Base-by-base conservation (phyloP, 2,888 invertebrate species). In the Scaptodrosophila latifasciaeformis region DNA sequence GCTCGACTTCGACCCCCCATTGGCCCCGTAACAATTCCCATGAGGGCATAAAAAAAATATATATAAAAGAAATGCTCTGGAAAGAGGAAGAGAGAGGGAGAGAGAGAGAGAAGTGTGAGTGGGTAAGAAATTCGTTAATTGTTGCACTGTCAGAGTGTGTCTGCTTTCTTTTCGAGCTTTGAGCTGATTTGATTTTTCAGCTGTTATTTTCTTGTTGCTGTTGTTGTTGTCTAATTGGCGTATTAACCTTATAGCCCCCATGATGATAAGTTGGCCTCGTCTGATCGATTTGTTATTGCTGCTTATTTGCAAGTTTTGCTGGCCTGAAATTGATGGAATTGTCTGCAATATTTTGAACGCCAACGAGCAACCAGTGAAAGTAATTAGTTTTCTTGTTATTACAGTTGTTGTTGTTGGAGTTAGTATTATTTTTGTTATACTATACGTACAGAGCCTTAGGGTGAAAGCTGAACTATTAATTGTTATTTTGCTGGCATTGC, bases 391-490 rank as follows among this genome's bases (percentile, higher is more conserved):
- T 42, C n/a, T n/a, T n/a, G n/a, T n/a, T n/a, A n/a, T n/a, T n/a
- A n/a, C n/a, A n/a, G 42, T 58, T 60, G 19, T 18, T 40, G 12
- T 21, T 19, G 19, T 35, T 47, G 37, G 2, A 13, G 47, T 10
- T 47, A 18, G 27, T 12, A 35, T 21, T n/a, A 17, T n/a, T n/a
- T n/a, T n/a, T n/a, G n/a, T n/a, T n/a, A n/a, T n/a, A n/a, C n/a
- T n/a, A n/a, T n/a, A n/a, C n/a, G n/a, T n/a, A n/a, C n/a, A n/a
- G n/a, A 18, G 77, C 80, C 72, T 40, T 34, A 45, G 72, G 70
- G 70, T 77, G 78, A 80, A 80, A 74, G 81, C 74, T 60, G 62
- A 59, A 63, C 64, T 62, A 79, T 76, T 68, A 68, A 78, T 79
- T 79, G 72, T 67, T 35, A 49, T 67, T 56, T 58, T 51, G 50